phyloP scores from a whole-genome alignment of 1,140 invertebrate genomes.

The Drosophila nikananu region DNA sequence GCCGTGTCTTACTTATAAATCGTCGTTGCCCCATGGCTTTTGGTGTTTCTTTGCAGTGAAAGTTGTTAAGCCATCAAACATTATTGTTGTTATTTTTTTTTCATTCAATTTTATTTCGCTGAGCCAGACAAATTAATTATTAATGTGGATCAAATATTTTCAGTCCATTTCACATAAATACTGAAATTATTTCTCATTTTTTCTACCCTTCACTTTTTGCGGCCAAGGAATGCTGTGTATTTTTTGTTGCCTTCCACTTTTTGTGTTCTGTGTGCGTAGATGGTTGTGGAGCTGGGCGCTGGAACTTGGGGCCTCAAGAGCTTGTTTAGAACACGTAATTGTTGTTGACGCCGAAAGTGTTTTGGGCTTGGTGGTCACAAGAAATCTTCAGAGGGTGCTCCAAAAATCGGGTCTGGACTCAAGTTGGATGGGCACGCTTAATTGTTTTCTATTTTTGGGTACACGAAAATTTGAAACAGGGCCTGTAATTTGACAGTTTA shows the following conservation, averaged over 20 bases:
- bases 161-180: constrained; percentile 41
- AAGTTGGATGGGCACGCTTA: background rate
- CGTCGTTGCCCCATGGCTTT: constrained; percentile 26
- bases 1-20: constrained; percentile 38
- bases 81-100: constrained; percentile 18
- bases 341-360: constrained; percentile 35
- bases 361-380: constrained; percentile 39
- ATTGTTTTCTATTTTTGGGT: constrained; percentile 17
- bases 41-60: constrained; percentile 50
- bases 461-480: background rate
- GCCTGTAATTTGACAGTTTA: background rate
- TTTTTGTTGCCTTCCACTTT: constrained; percentile 28
- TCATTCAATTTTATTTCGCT: constrained; percentile 15
- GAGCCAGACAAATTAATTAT: constrained; percentile 61
- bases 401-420: constrained; percentile 14
- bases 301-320: constrained; percentile 20
- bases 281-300: constrained; percentile 12
- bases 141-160: constrained; percentile 52
- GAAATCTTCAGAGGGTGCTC: constrained; percentile 15
- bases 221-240: constrained; percentile 43
- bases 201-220: constrained; percentile 63
- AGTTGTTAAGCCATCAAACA: constrained; percentile 54
- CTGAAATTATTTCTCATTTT: constrained; percentile 50
- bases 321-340: constrained; percentile 48
- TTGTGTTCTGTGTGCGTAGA: constrained; percentile 36